phyloP scores from a whole-genome alignment of 2,797 vertebrate species.

The Microctenopoma steveboyesi region DNA sequence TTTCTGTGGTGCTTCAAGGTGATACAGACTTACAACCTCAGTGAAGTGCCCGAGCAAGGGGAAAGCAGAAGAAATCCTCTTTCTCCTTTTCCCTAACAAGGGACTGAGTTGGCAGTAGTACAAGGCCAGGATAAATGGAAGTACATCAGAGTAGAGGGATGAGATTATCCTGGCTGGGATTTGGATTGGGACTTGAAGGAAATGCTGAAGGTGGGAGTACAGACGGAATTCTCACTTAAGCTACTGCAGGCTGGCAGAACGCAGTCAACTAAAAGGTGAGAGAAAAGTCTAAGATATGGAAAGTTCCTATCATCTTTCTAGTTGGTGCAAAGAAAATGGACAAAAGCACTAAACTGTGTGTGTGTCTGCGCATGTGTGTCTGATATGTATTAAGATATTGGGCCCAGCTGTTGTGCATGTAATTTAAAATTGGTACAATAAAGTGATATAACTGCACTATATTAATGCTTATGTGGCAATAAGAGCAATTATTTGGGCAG shows the following conservation, averaged over 20 bases:
- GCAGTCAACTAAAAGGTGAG: conserved; percentile 37
- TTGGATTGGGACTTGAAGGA: conserved; percentile 76
- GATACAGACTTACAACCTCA: conserved; percentile 72
- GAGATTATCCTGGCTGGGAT: conserved; percentile 80
- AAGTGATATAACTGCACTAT: neutral
- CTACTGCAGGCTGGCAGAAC: conserved; percentile 43
- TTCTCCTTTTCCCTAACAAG: conserved; percentile 70
- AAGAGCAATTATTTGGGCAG: conserved; percentile 45
- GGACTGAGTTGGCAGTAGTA: conserved; percentile 79
- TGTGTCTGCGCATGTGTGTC: neutral
- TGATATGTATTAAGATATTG: neutral
- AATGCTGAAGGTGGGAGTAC: conserved; percentile 76
- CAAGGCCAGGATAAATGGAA: conserved; percentile 79
- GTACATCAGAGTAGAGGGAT: conserved; percentile 79
- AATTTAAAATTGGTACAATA: conserved; percentile 5
- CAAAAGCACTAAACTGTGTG: conserved; percentile 15
- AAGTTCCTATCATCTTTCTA: conserved; percentile 21
- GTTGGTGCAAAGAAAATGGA: conserved; percentile 10
- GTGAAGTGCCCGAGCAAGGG: conserved; percentile 71
- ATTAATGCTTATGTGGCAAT: conserved; percentile 23
- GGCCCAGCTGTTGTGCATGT: neutral
- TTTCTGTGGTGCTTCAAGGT: conserved; percentile 51
- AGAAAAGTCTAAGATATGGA: conserved; percentile 40
- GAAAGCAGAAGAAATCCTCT: conserved; percentile 77
- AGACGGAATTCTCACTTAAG: conserved; percentile 76